Evolutionary conservation across 2,113 vertebrate genomes (phyloP).

Genomic region (Toxostoma redivivum): DNA sequence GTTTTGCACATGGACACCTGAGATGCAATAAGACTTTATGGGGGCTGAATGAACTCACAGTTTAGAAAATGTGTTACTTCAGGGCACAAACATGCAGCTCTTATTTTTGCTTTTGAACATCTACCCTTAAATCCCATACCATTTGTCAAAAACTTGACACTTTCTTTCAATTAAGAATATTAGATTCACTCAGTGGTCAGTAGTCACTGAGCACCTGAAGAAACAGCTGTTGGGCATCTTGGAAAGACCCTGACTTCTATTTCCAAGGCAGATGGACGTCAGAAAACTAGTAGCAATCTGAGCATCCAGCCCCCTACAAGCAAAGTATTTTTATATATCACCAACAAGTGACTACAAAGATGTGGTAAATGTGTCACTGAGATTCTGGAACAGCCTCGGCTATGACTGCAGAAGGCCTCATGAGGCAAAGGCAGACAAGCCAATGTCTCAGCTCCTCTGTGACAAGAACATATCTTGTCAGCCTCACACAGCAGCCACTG

Average conservation of each 20-base stretch:
- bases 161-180: slow-evolving; percentile 1
- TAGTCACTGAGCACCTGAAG: background rate
- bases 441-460: background rate
- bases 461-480: background rate
- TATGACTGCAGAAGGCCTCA: background rate
- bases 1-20: background rate
- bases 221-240: background rate
- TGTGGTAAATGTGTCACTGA: background rate
- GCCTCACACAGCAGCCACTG: background rate
- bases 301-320: background rate
- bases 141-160: background rate
- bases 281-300: background rate
- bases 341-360: background rate
- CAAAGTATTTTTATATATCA: background rate
- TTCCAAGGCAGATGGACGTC: background rate
- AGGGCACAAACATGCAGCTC: background rate
- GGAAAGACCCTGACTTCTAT: background rate
- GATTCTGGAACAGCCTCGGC: background rate
- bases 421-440: background rate
- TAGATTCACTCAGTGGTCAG: background rate
- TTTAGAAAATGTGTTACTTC: background rate
- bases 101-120: background rate
- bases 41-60: background rate
- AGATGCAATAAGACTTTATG: background rate
- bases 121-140: background rate